Conservation (phyloP, 2,888 invertebrate species). For the Imbricaverruca yamaguchii region DNA sequence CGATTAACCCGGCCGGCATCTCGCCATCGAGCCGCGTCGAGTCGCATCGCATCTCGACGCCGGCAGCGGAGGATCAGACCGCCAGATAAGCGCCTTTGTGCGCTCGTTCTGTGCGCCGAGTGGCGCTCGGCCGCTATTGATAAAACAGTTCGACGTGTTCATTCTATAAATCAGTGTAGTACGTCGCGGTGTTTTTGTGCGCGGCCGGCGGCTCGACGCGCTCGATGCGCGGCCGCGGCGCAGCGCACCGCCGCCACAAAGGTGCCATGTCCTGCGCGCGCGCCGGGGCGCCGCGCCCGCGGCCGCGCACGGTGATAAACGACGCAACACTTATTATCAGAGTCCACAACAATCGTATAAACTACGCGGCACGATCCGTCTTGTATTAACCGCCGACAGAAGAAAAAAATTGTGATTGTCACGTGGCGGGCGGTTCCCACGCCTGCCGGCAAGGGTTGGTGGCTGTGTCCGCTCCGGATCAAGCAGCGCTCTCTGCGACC, state of each 20-base stretch:
- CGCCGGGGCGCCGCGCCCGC: background rate
- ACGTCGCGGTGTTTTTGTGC: background rate
- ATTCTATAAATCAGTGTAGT: constrained; percentile 5
- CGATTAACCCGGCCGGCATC: no score
- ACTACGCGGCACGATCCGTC: background rate
- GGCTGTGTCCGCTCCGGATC: no score
- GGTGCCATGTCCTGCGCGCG: background rate
- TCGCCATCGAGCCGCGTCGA: no score
- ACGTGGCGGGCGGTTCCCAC: constrained; percentile 9
- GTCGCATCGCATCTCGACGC: no score
- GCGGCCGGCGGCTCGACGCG: background rate
- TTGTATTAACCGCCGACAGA: constrained; percentile 18
- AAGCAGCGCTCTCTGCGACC: no score
- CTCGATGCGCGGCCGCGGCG: background rate
- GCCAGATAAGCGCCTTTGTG: no score
- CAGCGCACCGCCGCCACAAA: background rate
- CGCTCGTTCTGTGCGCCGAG: background rate
- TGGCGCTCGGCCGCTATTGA: background rate
- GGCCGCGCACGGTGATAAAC: background rate
- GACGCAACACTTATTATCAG: constrained; percentile 15
- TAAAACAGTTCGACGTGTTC: background rate
- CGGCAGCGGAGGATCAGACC: no score
- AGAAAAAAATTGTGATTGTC: constrained; percentile 21
- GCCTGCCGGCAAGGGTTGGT: background rate
- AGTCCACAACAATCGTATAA: constrained; percentile 21